Percentiles rank a stretch among this genome's conserved stretches.
These are phyloP conservation scores for Dicranocentrus wangi DNA, from an alignment of 2,888 invertebrate species.

Conservation along the genomic window DNA sequence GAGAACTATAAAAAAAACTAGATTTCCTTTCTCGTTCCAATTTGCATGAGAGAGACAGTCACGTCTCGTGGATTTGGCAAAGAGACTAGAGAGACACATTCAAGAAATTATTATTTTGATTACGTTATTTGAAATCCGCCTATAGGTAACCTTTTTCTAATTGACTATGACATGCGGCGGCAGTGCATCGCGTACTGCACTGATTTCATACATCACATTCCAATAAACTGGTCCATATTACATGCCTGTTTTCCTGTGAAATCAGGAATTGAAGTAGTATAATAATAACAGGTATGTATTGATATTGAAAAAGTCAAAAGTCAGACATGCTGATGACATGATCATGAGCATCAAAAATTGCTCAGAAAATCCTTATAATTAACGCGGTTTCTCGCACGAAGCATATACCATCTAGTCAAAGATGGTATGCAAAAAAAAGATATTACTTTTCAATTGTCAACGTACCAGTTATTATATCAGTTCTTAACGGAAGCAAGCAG, in stretches of 20 bases:
- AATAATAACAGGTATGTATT: background rate
- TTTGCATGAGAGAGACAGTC: background rate
- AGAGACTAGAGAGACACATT: background rate
- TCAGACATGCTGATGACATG: conserved; percentile 18
- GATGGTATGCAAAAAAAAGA: background rate
- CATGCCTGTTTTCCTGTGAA: background rate
- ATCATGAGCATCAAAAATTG: background rate
- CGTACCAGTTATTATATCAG: background rate
- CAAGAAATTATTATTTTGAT: background rate
- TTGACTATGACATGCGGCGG: background rate
- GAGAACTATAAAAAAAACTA: no score
- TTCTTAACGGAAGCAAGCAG: background rate
- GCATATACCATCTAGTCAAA: background rate
- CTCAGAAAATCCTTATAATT: background rate
- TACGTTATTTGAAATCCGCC: background rate
- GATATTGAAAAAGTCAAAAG: conserved; percentile 21
- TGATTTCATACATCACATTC: conserved; percentile 26
- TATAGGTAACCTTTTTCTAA: conserved; percentile 21
- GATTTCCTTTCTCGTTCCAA: conserved; percentile 4
- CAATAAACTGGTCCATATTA: background rate
- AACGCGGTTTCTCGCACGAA: background rate
- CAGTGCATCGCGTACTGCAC: no score
- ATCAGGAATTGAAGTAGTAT: background rate
- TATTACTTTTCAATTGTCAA: background rate
- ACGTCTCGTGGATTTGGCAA: background rate